These are phyloP conservation scores for Oenanthe melanoleuca DNA, from an alignment of 2,113 vertebrate genomes.

Conservation along the genomic window DNA sequence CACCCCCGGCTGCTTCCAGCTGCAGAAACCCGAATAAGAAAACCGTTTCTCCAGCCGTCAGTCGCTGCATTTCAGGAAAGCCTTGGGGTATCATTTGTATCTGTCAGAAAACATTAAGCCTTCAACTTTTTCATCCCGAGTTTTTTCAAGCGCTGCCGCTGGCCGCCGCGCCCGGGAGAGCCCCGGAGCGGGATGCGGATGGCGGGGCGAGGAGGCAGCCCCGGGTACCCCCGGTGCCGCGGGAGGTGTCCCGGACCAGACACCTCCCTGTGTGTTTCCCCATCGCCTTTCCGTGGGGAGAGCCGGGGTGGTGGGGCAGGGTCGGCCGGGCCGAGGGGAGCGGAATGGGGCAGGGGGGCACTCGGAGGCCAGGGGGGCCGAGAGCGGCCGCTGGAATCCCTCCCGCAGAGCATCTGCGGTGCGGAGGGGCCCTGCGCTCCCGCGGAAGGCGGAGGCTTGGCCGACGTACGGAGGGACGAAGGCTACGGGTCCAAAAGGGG, in stretches of 20 bases:
- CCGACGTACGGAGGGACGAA: background rate
- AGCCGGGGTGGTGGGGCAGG: background rate
- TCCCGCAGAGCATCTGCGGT: background rate
- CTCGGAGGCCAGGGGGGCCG: background rate
- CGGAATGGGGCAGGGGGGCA: background rate
- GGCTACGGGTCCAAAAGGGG: background rate
- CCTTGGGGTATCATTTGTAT: constrained; percentile 72
- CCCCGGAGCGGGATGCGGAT: background rate
- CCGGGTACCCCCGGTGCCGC: background rate
- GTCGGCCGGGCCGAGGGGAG: background rate
- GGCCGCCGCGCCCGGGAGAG: background rate
- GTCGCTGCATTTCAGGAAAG: constrained; percentile 49
- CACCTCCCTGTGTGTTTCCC: background rate
- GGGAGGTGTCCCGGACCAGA: background rate
- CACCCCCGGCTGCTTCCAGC: background rate
- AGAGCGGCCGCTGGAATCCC: background rate
- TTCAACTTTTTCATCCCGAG: constrained; percentile 36
- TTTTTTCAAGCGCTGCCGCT: constrained; percentile 22
- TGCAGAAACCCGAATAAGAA: constrained; percentile 28
- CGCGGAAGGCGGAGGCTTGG: constrained; percentile 17
- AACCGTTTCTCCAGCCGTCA: constrained; percentile 37
- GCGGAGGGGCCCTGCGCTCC: background rate
- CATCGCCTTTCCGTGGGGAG: background rate
- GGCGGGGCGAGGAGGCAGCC: background rate
- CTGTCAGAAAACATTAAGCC: constrained; percentile 67